Percentiles rank a stretch among this genome's conserved stretches.
Evolutionary conservation across 2,797 vertebrate genomes (phyloP).

Genomic region (Apogon talboti): DNA sequence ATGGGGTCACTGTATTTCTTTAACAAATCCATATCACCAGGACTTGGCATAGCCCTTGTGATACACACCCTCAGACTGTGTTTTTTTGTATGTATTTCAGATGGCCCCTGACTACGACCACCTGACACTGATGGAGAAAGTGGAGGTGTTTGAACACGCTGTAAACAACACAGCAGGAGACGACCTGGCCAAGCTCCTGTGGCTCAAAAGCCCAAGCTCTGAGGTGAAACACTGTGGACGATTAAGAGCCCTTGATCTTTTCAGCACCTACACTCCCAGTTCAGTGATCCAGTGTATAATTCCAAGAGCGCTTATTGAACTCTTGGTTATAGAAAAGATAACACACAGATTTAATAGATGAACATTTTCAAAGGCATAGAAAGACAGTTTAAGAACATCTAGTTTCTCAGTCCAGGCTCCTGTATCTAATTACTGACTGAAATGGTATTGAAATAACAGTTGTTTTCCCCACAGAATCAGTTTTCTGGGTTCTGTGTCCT

Average conservation of each 20-base stretch:
- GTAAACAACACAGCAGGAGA: constrained; percentile 98
- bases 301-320: constrained; percentile 18
- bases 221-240: constrained; percentile 78
- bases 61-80: no score
- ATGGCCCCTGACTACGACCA: constrained; percentile 99
- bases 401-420: constrained; percentile 1
- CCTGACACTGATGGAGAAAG: constrained; percentile 98
- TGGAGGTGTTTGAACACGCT: constrained; percentile 98
- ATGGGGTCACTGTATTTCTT: no score
- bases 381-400: not conserved
- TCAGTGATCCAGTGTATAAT: constrained; percentile 14
- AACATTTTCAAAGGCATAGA: not conserved
- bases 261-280: not conserved
- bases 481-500: constrained; percentile 47
- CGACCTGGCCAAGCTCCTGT: constrained; percentile 95
- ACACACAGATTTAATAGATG: not conserved
- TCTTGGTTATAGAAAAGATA: constrained; percentile 15
- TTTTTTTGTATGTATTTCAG: constrained; percentile 70
- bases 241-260: constrained; percentile 14
- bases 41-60: no score
- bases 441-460: constrained; percentile 9
- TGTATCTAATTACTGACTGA: constrained; percentile 9
- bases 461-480: constrained; percentile 26
- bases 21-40: no score
- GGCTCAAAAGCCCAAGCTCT: constrained; percentile 98